Conservation (phyloP, 2,113 vertebrate genomes). For the Nannobrachium achirus region DNA sequence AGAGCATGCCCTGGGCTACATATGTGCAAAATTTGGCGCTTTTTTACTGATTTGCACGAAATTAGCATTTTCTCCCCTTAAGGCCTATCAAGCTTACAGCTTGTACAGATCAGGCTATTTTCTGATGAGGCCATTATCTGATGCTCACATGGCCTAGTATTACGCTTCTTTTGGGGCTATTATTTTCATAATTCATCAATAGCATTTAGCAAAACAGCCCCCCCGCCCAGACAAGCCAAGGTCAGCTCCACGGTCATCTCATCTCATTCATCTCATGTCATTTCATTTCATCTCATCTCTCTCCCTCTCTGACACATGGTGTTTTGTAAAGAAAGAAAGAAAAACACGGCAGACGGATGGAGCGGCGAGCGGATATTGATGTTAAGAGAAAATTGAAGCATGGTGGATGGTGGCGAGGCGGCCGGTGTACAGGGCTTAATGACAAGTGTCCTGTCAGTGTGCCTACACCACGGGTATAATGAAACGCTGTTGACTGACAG, state of each 20-base stretch:
- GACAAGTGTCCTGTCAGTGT: background rate
- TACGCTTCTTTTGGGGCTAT: no score
- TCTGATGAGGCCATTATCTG: no score
- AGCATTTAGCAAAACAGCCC: background rate
- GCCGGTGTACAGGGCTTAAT: background rate
- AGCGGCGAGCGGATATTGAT: background rate
- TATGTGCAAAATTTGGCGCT: no score
- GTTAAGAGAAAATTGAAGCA: background rate
- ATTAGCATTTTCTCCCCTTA: no score
- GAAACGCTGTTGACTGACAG: conserved; percentile 4
- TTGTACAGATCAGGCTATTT: no score
- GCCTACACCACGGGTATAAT: background rate
- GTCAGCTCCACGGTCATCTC: conserved; percentile 4
- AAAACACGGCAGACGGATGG: background rate
- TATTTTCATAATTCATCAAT: no score
- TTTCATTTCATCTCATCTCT: background rate
- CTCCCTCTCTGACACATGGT: conserved; percentile 1
- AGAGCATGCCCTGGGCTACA: no score
- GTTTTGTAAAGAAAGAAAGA: background rate
- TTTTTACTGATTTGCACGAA: no score
- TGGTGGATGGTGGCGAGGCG: background rate
- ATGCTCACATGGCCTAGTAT: no score
- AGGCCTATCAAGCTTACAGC: no score
- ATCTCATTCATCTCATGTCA: conserved; percentile 6
- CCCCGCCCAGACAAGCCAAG: conserved; percentile 6